These are phyloP conservation scores for Meriones psammophilus DNA, from an alignment of 2,797 vertebrate species.

Conservation along the genomic window DNA sequence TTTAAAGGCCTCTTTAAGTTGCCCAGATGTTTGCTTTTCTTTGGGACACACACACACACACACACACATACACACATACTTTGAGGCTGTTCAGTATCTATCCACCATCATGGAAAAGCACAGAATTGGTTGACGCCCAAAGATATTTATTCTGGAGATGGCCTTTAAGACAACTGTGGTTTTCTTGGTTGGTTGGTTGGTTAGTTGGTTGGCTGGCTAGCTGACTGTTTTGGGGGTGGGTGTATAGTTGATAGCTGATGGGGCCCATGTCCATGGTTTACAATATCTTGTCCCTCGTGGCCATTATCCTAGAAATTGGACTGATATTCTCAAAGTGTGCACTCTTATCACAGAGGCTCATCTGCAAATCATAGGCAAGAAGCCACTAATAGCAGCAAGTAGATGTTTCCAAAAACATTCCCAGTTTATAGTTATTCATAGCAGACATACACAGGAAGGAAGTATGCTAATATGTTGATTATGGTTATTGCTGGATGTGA, in stretches of 20 bases:
- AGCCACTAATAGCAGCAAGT: conserved; percentile 56
- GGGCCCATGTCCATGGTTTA: neutral
- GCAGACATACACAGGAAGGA: conserved; percentile 70
- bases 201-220: accelerated
- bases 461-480: conserved; percentile 62
- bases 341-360: conserved; percentile 53
- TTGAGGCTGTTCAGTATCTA: neutral
- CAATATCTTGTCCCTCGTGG: neutral
- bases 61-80: neutral
- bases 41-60: neutral
- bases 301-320: conserved; percentile 3
- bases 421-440: conserved; percentile 56
- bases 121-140: neutral
- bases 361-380: conserved; percentile 61
- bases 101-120: neutral
- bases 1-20: neutral
- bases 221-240: neutral
- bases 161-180: neutral
- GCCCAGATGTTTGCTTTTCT: neutral
- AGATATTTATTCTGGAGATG: neutral
- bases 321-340: conserved; percentile 14
- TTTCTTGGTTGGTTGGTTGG: neutral
- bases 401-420: conserved; percentile 66
- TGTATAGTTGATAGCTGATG: neutral
- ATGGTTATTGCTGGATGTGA: conserved; percentile 23